phyloP scores from a whole-genome alignment of 2,113 vertebrate species.

The Bubalus kerabau region DNA sequence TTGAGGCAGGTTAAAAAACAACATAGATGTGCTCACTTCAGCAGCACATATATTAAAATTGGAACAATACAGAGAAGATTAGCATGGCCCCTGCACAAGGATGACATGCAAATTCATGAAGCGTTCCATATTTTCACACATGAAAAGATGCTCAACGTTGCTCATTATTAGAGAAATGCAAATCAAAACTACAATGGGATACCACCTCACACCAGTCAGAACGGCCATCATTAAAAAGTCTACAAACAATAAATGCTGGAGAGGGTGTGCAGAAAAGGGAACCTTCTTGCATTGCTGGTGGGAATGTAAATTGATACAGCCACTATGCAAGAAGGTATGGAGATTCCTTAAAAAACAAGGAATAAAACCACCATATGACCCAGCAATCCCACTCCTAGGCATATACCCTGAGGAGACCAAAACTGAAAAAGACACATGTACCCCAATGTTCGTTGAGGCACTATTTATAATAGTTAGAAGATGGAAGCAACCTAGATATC shows the following conservation, averaged over 20 bases:
- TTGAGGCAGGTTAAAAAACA: not conserved
- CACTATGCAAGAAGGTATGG: not conserved
- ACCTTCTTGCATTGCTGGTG: not conserved
- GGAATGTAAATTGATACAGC: not conserved
- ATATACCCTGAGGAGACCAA: not conserved
- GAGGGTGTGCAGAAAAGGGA: not conserved
- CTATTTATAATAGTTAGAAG: not conserved
- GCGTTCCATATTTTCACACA: not conserved
- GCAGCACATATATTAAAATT: not conserved
- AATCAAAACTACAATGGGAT: not conserved
- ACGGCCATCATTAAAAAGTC: not conserved
- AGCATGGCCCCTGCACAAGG: rapidly evolving
- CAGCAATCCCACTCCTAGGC: not conserved
- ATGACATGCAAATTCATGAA: not conserved
- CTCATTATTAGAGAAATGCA: not conserved
- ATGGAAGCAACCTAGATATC: not conserved
- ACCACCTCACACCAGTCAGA: not conserved
- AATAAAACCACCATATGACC: not conserved
- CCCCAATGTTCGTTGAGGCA: not conserved
- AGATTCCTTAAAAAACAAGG: not conserved
- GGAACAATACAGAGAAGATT: not conserved
- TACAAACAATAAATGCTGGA: not conserved
- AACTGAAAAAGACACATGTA: not conserved
- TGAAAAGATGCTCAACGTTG: not conserved
- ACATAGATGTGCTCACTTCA: not conserved